Base-by-base conservation (phyloP, 2,113 vertebrate genomes). In the Myotis brandtii region DNA sequence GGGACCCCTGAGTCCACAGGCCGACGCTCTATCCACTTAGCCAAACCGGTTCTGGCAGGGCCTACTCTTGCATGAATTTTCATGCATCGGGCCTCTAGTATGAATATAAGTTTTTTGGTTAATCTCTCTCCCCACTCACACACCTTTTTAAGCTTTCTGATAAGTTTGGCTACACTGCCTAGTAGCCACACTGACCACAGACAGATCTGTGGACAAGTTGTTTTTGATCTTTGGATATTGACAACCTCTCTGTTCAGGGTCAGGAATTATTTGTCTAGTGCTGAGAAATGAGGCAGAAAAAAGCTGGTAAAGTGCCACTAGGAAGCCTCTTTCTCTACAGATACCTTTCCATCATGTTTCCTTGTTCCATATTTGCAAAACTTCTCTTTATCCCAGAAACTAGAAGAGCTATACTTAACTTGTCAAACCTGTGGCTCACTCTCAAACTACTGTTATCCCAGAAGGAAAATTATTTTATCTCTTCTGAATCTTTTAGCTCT, bases 171-270 rank as follows among this genome's bases (percentile, higher is more conserved):
- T 70, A 50, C 2, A 13, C 17, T 56, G 37, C 30, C 13, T 70
- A 21, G 27, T 18, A 72, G 59, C 9, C 27, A 66, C 8, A 46
- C 12, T 79, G 52, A 85, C 40, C 77, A 79, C 16, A 52, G 9
- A 73, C 1, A 82, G 17, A 52, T 83, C 3, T 3, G 9, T 16
- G 54, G 62, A 5, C 9, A 83, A 70, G 9, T 1, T 59, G 11
- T 77, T 90, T 94, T 82, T 91, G 30, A 82, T 91, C 34, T 86
- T 88, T 94, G 81, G 21, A 6, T 92, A 62, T 43, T 43, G 37
- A 81, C 11, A 43, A 66, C 8, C 4, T 3, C 5, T 90, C 6
- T 21, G 4, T 52, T 87, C 27, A 52, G 32, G 2, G 50, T 54
- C 18, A 69, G 7, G 46, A 0, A 43, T 25, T 84, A 48, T 85